Base-by-base conservation (phyloP, 2,888 invertebrate genomes). In the Graphium colonna region DNA sequence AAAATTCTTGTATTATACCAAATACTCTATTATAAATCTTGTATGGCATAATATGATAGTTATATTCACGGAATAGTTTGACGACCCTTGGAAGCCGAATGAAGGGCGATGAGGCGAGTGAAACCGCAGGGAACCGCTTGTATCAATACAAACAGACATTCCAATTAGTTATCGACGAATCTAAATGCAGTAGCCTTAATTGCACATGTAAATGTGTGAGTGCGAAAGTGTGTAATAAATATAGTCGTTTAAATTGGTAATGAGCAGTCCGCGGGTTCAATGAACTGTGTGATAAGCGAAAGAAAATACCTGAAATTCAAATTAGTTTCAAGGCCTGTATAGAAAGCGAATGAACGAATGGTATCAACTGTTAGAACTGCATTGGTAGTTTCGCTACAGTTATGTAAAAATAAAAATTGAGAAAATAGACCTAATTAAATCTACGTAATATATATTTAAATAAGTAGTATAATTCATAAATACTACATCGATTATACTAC, bases 241-340 rank as follows among this genome's bases (percentile, higher is more conserved):
- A 50, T 21, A 16, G 38, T 26, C 41, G 46, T 50, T 55, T 50
- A 50, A 55, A 55, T 42, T 51, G 44, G 17, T 50, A 55, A 51
- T 41, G 21, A 43, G 43, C 15, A 16, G 54, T 38, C 45, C 45
- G 36, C 45, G 49, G 41, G 50, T 50, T 46, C 41, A 42, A 36
- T 41, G 54, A 55, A 50, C 28, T 46, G 5, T 8, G 2, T 38
- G 50, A 55, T 55, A 50, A 55, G 26, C 43, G 9, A 41, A 49
- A n/a, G 0, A 46, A 50, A 50, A 36, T 4, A 36, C 36, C 17
- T 36, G 17, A 41, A 41, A 50, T 55, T 41, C 12, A 15, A 43
- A 53, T 18, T 1, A 13, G 13, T 13, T 4, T 38, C 7, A 13
- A 15, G 8, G 9, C 13, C 8, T 18, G 16, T 45, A 36, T n/a